phyloP scores from a whole-genome alignment of 2,888 invertebrate genomes.

The Barypeithes pellucidus region DNA sequence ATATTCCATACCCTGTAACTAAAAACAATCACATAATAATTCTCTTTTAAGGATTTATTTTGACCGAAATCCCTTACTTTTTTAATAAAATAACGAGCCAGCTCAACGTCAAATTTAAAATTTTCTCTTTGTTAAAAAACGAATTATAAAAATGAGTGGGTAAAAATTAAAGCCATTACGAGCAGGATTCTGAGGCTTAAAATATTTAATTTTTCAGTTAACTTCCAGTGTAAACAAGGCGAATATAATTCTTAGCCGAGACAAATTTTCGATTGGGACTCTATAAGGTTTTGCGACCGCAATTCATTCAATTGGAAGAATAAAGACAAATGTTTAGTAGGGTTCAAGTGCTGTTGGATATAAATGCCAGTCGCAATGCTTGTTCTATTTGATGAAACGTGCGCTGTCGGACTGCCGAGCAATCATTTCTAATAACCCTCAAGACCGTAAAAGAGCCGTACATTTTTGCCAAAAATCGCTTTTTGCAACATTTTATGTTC shows the following conservation, averaged over 20 bases:
- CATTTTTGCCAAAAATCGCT: constrained; percentile 42
- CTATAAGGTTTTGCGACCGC: constrained; percentile 46
- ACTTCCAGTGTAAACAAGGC: constrained; percentile 51
- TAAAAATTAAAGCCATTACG: constrained; percentile 41
- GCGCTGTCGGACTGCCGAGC: constrained; percentile 62
- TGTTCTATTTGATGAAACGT: constrained; percentile 69
- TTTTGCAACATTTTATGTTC: constrained; percentile 45
- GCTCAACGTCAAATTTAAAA: constrained; percentile 1
- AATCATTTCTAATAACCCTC: constrained; percentile 65
- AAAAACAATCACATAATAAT: too few species aligned
- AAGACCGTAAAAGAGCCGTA: constrained; percentile 53
- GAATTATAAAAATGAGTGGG: constrained; percentile 42
- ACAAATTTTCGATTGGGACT: constrained; percentile 44
- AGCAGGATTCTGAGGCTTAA: constrained; percentile 35
- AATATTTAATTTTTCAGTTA: constrained; percentile 49
- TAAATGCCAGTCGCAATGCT: constrained; percentile 71
- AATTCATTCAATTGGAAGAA: constrained; percentile 71
- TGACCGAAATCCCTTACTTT: not conserved
- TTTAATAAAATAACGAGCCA: not conserved
- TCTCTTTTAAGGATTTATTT: too few species aligned
- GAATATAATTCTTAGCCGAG: constrained; percentile 50
- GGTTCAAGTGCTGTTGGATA: constrained; percentile 67
- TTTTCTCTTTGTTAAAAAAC: constrained; percentile 24
- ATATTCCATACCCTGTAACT: too few species aligned
- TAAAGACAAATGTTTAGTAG: constrained; percentile 72